These are phyloP conservation scores for Phocoena phocoena DNA, from an alignment of 2,113 vertebrate genomes.

Conservation along the genomic window DNA sequence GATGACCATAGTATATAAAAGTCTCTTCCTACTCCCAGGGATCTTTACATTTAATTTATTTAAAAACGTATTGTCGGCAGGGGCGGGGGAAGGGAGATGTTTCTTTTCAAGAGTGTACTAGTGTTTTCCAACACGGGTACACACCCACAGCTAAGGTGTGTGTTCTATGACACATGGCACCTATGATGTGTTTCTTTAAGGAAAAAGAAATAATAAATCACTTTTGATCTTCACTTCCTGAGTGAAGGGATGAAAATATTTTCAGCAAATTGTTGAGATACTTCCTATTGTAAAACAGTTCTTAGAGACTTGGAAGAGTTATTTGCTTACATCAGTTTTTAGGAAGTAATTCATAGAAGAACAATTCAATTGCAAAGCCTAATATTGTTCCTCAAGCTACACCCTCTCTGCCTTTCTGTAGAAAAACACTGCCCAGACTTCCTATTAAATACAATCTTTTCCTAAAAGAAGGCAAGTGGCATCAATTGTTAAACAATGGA, in stretches of 20 bases:
- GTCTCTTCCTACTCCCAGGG: neutral
- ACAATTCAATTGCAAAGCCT: conserved; percentile 66
- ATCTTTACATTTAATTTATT: neutral
- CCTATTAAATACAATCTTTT: conserved; percentile 66
- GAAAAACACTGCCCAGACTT: conserved; percentile 68
- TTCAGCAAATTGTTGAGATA: conserved; percentile 56
- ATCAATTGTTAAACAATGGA: conserved; percentile 61
- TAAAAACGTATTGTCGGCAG: neutral
- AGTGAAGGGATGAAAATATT: conserved; percentile 52
- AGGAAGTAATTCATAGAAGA: conserved; percentile 73
- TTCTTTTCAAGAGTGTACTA: neutral
- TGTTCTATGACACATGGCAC: neutral
- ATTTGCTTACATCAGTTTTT: conserved; percentile 71
- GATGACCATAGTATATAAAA: neutral
- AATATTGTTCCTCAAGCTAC: conserved; percentile 63
- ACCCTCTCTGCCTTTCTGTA: conserved; percentile 40
- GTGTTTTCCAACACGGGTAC: neutral
- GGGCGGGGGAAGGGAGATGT: neutral
- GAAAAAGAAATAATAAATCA: conserved; percentile 34
- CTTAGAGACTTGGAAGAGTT: conserved; percentile 62
- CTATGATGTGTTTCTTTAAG: neutral
- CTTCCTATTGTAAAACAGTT: conserved; percentile 54
- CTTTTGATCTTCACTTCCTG: conserved; percentile 28
- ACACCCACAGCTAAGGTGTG: neutral
- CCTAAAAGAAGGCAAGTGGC: conserved; percentile 48